Percentiles rank a stretch among this genome's conserved stretches.
These are phyloP conservation scores for Ctena decussata DNA, from an alignment of 2,888 invertebrate genomes.

Conservation along the genomic window DNA sequence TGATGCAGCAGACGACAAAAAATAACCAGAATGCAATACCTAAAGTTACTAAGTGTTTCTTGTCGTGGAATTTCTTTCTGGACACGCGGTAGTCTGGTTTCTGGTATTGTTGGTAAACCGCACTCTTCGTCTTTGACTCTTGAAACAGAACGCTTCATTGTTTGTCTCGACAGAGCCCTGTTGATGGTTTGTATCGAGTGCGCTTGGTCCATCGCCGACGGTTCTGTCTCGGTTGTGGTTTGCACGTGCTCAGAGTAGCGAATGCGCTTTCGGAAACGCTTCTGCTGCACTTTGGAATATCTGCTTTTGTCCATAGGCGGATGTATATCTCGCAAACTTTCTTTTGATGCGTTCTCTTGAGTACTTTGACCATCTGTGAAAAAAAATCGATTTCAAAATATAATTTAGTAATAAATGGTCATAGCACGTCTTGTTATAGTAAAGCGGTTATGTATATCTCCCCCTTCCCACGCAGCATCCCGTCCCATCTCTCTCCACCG, in stretches of 20 bases:
- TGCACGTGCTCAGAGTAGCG: not conserved
- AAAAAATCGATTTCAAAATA: too few species aligned
- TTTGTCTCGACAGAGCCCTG: not conserved
- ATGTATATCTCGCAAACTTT: not conserved
- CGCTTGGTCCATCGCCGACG: not conserved
- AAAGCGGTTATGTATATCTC: too few species aligned
- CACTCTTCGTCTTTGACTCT: not conserved
- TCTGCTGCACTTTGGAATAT: not conserved
- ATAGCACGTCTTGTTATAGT: too few species aligned
- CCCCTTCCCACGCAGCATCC: too few species aligned
- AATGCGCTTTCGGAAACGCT: not conserved
- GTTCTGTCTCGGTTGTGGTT: not conserved
- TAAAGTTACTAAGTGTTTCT: slow-evolving; percentile 42
- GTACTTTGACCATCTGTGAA: too few species aligned
- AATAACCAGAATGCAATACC: too few species aligned
- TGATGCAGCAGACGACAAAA: too few species aligned
- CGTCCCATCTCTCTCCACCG: too few species aligned
- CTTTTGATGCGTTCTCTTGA: too few species aligned
- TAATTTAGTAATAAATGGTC: too few species aligned
- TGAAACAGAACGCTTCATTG: too few species aligned
- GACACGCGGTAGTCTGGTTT: not conserved
- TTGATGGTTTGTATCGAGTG: not conserved
- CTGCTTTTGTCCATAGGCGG: not conserved
- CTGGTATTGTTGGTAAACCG: not conserved
- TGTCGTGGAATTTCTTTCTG: slow-evolving; percentile 18